Base-by-base conservation (phyloP, 2,113 vertebrate species). In the Gymnocephalus cernua region DNA sequence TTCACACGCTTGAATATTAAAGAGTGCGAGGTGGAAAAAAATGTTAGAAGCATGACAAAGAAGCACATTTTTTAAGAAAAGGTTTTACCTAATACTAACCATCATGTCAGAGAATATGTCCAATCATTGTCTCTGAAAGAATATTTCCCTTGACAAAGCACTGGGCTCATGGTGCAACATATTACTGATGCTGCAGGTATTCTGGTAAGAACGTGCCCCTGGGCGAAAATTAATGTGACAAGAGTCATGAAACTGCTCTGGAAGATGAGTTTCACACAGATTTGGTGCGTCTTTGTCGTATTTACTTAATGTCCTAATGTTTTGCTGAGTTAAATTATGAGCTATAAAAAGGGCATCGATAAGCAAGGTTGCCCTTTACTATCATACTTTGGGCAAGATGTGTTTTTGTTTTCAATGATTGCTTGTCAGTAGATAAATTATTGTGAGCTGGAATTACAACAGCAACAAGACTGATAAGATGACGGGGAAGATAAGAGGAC, bases 401-500 rank as follows among this genome's bases (percentile, higher is more conserved):
- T 70, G 85, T 89, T 87, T 87, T 79, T 80, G 82, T 80, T 88
- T 76, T 72, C 73, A 25, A 47, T 86, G 88, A 89, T 84, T 78
- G 83, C 77, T 74, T 82, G 81, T 82, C 72, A 74, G 76, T 56
- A 74, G 87, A 88, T 91, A 77, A 77, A 87, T 86, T 61, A 75
- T 53, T 27, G n/a, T 14, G 73, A 76, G 63, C n/a, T 50, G 11
- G 50, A 63, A 12, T 61, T 61, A 62, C 35, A 61, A 21, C 32
- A 45, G 78, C 62, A 54, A 18, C 59, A 35, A 19, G 51, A 68
- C 53, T n/a, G 51, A 32, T 82, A 9, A 63, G 66, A 53, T 66
- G 65, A 70, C 3, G 32, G 27, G 23, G n/a, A 65, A 16, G 48
- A 71, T 35, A 68, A 72, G 59, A 83, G 68, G 51, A 64, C 13